Percentiles rank a stretch among this genome's conserved stretches.
phyloP scores from a whole-genome alignment of 2,113 vertebrate genomes.

The Oncorhynchus kisutch region DNA sequence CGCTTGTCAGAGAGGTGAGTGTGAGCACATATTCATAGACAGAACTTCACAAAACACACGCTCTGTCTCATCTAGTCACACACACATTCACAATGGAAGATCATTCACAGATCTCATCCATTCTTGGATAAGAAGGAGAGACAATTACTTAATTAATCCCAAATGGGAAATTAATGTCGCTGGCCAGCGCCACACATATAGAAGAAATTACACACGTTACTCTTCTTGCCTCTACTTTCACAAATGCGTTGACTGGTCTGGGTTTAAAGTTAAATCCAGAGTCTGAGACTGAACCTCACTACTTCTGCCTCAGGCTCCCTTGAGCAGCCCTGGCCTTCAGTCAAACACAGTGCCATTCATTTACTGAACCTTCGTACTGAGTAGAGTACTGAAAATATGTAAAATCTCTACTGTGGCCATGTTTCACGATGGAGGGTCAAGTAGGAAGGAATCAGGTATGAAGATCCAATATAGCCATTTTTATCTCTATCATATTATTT shows the following conservation, averaged over 20 bases:
- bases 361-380: no score
- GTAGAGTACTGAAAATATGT: no score
- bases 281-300: not conserved
- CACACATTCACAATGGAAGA: not conserved
- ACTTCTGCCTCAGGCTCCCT: not conserved
- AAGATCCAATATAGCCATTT: no score
- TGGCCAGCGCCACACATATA: not conserved
- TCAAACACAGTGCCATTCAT: not conserved
- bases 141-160: no score
- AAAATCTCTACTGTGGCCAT: no score
- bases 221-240: not conserved
- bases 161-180: no score
- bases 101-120: not conserved
- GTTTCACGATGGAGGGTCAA: no score
- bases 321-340: not conserved
- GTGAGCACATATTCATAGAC: not conserved
- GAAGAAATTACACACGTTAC: not conserved
- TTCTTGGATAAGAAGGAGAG: no score
- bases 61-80: not conserved
- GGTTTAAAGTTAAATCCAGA: not conserved
- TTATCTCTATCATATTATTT: no score
- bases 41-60: not conserved
- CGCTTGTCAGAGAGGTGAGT: constrained; percentile 71
- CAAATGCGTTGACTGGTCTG: not conserved
- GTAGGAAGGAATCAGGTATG: no score